Evolutionary conservation across 2,113 vertebrate species (phyloP), one percentile per base, ranked within the genome.

Genomic region (Ochotona princeps): DNA sequence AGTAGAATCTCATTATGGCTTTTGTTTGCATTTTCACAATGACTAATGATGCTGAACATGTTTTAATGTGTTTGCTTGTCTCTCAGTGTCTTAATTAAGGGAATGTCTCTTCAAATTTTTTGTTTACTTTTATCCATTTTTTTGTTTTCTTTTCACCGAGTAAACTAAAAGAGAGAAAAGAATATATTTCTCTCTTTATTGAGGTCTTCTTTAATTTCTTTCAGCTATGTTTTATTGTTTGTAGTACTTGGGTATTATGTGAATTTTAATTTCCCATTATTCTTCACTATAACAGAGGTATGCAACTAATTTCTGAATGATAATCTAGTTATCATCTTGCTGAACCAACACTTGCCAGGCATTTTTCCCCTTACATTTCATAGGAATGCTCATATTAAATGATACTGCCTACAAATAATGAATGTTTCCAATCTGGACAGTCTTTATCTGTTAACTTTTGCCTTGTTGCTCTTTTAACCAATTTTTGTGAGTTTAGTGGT

Each of bases 141-240:
- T 47, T 65, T 63, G 8, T 83, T 54, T 85, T 35, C 35, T 73
- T 73, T 57, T 44, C 67, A 90, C 65, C 47, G 66, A 84, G 26
- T 80, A 35, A 47, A 57, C n/a, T 79, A 26, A 79, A 66, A 63
- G 51, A 18, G 51, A 80, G 23, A 80, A 70, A 32, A 73, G 28
- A 90, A n/a, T 10, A 8, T 30, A 73, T n/a, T 26, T 63, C 25
- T 89, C 11, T 30, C 44, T 80, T 86, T 90, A 73, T 49, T 47
- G 38, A 75, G 7, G n/a, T 92, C 25, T 67, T 95, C 25, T 67
- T 95, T 61, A 63, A 60, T 84, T 89, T 89, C 9, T 81, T 30
- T 81, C 26, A 70, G 44, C 63, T 63, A 30, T 61, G 35, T 51
- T 51, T 82, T 73, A 5, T 44, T 92, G 30, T 69, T 81, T 82